Evolutionary conservation across 2,888 invertebrate genomes (phyloP).

Genomic region (Cyrtodaria siliqua): DNA sequence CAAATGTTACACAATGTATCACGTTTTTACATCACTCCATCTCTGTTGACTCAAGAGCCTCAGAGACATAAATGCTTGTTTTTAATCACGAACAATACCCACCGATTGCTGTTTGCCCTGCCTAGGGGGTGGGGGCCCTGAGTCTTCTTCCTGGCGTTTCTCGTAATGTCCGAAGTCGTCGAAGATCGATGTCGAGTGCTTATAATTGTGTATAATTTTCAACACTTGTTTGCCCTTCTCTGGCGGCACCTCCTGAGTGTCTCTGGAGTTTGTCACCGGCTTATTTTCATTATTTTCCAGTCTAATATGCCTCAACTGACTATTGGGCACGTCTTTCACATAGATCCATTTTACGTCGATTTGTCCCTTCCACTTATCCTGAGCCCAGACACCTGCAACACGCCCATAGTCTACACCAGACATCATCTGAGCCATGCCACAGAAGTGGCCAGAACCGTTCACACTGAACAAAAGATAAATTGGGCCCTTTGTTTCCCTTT

Average conservation of each 20-base stretch:
- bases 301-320: conserved; percentile 96
- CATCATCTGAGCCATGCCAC: conserved; percentile 99
- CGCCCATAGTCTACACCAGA: conserved; percentile 97
- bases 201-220: conserved; percentile 93
- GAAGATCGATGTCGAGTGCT: conserved; percentile 98
- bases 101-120: conserved; percentile 43
- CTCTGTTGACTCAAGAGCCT: no score
- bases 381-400: conserved; percentile 98
- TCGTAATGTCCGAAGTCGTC: conserved; percentile 99
- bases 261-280: conserved; percentile 98
- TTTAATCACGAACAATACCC: conserved; percentile 31
- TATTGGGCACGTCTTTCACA: conserved; percentile 91
- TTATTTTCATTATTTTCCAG: conserved; percentile 99
- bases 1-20: no score
- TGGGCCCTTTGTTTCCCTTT: conserved; percentile 91
- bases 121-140: conserved; percentile 26
- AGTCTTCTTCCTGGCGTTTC: conserved; percentile 96
- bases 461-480: conserved; percentile 98
- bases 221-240: conserved; percentile 96
- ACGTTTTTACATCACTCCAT: no score
- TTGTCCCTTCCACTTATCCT: conserved; percentile 99
- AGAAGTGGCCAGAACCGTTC: conserved; percentile 99
- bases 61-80: no score
- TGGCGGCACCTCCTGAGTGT: conserved; percentile 98
- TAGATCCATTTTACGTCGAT: conserved; percentile 99